Evolutionary conservation across 2,888 invertebrate species (phyloP), one percentile per base, ranked within the genome.

Genomic region (Peribatodes rhomboidaria): DNA sequence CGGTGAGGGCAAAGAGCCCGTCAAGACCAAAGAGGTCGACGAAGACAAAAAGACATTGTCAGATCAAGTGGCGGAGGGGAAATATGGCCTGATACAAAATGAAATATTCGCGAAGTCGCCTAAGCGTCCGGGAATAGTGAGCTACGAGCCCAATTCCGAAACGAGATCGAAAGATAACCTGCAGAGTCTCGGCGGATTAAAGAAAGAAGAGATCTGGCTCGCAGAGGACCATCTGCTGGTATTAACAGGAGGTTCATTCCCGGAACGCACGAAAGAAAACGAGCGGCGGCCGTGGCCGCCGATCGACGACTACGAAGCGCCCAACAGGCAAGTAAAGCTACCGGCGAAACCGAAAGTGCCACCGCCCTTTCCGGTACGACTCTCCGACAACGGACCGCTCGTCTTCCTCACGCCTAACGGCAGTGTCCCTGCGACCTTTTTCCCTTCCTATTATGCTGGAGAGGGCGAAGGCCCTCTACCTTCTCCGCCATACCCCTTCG

Each of bases 351-450:
- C 97, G 10, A 96, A 96, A 88, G 95, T 98, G 78, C 97, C 98
- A 89, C 98, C 98, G 94, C 98, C 98, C 93, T 98, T 98, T 96
- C 98, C 98, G 85, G 96, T 98, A 90, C 97, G 97, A 93, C 96
- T 98, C 88, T 94, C 95, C 87, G 97, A 97, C 85, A 95, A 96
- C 83, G 98, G 97, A 82, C 98, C 98, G 85, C 94, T 98, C 90
- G 96, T 97, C 94, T 96, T 98, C 95, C 95, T 98, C 92, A 96
- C 97, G 87, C 94, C 95, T 92, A 96, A 97, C 94, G 94, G 95
- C 80, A 95, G 96, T 94, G 94, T 95, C 94, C 94, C 96, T 94
- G 94, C 95, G 94, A 91, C 95, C 93, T 81, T 94, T 89, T 94
- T 95, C 94, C 94, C 95, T 94, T 93, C 94, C 87, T 95, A 94